Base-by-base conservation (phyloP, 2,113 vertebrate genomes). In the Misgurnus mizolepis region DNA sequence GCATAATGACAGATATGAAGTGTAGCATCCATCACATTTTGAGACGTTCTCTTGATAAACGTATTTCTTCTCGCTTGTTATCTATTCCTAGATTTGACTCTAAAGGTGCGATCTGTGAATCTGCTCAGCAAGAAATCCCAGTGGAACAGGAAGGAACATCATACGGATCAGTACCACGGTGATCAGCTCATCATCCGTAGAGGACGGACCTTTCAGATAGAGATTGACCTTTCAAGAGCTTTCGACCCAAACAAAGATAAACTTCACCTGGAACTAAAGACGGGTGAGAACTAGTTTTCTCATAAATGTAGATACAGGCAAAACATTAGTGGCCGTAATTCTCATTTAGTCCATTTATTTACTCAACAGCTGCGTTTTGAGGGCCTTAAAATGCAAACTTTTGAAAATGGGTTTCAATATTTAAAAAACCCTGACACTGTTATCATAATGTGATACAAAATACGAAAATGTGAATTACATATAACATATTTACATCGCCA, bases 131-230 rank as follows among this genome's bases (percentile, higher is more conserved):
- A 87, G 5, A 93, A 91, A 58, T 88, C 85, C 0, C 84, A 88
- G 22, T 90, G 84, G 71, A 95, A 95, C 76, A 90, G 94, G 45
- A 50, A 18, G 11, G 89, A 92, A 27, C 96, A 98, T 78, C 95
- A 95, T 91, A 98, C 96, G 0, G 88, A 95, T 41, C 85, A 91
- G 22, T 97, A 86, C 56, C 89, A 93, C 0, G 88, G 89, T 0
- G 87, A 95, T 0, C 86, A 94, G 8, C 86, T 95, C 80, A 93
- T 98, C 79, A 69, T 97, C 77, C 94, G 96, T 5, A 92, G 96
- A 3, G 96, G 96, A 6, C 95, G 96, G 85, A 91, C 93, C 10
- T 98, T 98, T 86, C 83, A 91, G 45, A 82, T 96, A 0, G 88
- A 92, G 69, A 45, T 97, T 22, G 89, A 90, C 17, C 89, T 97